A percentile compares a stretch with the other conserved stretches of the same genome.
Evolutionary conservation across 37 sponge, comb jelly and placozoan species (phyloP).

Genomic region (Halisarca cf. caerulea): DNA sequence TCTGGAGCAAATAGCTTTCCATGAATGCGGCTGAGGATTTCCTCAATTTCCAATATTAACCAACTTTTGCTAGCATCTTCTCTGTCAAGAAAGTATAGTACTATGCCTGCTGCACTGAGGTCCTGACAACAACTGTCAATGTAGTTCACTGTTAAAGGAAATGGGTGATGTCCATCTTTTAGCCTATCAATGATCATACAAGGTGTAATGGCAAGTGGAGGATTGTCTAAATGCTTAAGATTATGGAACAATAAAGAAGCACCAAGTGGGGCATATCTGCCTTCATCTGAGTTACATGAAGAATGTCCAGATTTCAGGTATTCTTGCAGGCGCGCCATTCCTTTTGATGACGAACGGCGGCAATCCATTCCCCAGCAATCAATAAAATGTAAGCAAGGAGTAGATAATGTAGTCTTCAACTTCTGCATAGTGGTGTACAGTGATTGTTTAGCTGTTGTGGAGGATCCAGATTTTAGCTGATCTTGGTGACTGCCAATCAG

Average conservation of each 20-base stretch:
- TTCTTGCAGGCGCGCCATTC: background rate
- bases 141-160: background rate
- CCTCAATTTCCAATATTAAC: background rate
- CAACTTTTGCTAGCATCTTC: background rate
- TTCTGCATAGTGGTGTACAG: background rate
- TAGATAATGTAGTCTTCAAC: background rate
- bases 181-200: background rate
- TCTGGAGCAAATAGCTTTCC: background rate
- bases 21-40: background rate
- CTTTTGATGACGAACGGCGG: background rate
- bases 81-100: background rate
- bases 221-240: background rate
- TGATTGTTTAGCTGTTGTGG: background rate
- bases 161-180: background rate
- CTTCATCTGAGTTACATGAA: background rate
- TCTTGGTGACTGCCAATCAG: conserved; percentile 1
- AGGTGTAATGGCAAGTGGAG: background rate
- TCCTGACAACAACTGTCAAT: background rate
- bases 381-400: background rate
- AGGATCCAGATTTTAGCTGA: background rate
- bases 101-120: background rate
- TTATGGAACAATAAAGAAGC: background rate
- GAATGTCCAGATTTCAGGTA: background rate
- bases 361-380: conserved; percentile 8
- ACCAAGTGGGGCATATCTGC: background rate